These are phyloP conservation scores for Acipenser ruthenus DNA, from an alignment of 2,797 vertebrate genomes.

Conservation along the genomic window DNA sequence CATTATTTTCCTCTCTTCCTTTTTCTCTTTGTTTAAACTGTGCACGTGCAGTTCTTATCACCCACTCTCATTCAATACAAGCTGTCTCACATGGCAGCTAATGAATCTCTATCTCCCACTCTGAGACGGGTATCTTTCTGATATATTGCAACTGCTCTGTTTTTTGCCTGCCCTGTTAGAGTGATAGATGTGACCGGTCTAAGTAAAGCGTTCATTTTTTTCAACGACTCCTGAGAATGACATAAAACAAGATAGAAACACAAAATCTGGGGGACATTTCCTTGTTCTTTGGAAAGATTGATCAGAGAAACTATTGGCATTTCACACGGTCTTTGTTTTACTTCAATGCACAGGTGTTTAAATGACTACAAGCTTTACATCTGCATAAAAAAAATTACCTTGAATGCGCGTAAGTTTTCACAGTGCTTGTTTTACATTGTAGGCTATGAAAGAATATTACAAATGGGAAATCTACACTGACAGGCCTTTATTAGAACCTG, in stretches of 20 bases:
- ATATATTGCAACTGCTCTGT: constrained; percentile 5
- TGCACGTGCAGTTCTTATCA: too few species aligned
- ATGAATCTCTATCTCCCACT: background rate
- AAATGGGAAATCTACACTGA: too few species aligned
- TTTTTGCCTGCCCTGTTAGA: background rate
- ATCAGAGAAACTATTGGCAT: constrained; percentile 1
- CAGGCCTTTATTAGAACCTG: too few species aligned
- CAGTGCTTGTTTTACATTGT: constrained; percentile 2
- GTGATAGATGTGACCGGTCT: constrained; percentile 8
- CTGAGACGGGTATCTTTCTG: background rate
- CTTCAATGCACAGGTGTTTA: background rate
- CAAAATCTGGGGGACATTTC: background rate
- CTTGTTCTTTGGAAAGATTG: background rate
- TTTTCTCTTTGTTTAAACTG: too few species aligned
- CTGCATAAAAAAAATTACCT: background rate
- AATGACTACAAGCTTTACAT: background rate
- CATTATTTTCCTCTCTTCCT: too few species aligned
- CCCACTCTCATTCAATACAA: background rate
- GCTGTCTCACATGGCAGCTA: background rate
- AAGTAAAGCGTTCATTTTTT: background rate
- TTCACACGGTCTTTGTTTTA: background rate
- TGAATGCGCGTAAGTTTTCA: background rate
- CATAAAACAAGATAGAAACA: constrained; percentile 1
- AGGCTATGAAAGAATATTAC: too few species aligned
- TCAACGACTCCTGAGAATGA: constrained; percentile 3